Conservation (phyloP, 2,113 vertebrate species). For the Tautogolabrus adspersus region DNA sequence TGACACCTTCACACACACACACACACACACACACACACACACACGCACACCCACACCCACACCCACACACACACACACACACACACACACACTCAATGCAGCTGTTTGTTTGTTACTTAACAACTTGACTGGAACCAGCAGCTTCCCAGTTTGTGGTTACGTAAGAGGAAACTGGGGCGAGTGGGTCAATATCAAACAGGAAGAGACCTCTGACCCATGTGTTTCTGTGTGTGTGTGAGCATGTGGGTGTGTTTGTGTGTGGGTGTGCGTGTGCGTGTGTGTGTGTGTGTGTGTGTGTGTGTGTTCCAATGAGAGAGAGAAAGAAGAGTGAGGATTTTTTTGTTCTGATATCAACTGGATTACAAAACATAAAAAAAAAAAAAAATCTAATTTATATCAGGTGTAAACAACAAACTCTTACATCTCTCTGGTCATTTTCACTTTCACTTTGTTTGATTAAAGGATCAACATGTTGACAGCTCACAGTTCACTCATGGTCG, state of each 20-base stretch:
- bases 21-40: slow-evolving; percentile 8
- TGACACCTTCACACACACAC: slow-evolving; percentile 7
- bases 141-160: slow-evolving; percentile 22
- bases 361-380: too few relatives aligned
- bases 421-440: too few relatives aligned
- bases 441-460: too few relatives aligned
- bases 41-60: slow-evolving; percentile 21
- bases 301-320: slow-evolving; percentile 5
- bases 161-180: slow-evolving; percentile 37
- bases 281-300: slow-evolving; percentile 18
- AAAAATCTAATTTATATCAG: too few relatives aligned
- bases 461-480: too few relatives aligned
- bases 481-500: too few relatives aligned
- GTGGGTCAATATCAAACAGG: slow-evolving; percentile 47
- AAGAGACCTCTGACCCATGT: slow-evolving; percentile 10
- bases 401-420: too few relatives aligned
- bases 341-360: too few relatives aligned
- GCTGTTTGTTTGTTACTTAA: slow-evolving; percentile 13
- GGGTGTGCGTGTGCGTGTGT: slow-evolving; percentile 16
- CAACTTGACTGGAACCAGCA: neutral
- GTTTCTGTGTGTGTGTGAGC: slow-evolving; percentile 23
- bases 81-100: slow-evolving; percentile 27
- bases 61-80: neutral
- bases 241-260: slow-evolving; percentile 19
- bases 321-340: too few relatives aligned